Conservation (phyloP, 2,888 invertebrate species). For the Lepidocyrtinus sp. region DNA sequence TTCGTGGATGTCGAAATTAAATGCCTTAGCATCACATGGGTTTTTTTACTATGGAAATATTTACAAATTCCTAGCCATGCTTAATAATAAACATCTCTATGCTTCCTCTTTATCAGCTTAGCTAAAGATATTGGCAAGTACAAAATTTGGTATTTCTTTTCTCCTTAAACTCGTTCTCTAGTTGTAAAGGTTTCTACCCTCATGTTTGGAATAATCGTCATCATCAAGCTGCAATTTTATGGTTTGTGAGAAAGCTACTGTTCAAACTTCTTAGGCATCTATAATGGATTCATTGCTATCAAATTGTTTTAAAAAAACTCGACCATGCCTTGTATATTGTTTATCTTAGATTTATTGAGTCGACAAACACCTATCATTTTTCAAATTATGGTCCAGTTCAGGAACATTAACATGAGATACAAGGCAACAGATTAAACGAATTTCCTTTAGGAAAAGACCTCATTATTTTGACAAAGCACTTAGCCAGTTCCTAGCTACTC, state of each 20-base stretch:
- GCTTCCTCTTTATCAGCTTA: too few relatives aligned
- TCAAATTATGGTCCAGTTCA: constrained; percentile 54
- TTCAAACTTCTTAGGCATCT: constrained; percentile 11
- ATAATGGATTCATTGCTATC: background rate
- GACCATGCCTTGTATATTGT: constrained; percentile 17
- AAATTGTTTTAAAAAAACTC: background rate
- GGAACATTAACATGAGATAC: constrained; percentile 33
- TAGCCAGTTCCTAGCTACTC: background rate
- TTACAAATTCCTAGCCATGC: too few relatives aligned
- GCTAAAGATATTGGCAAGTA: too few relatives aligned
- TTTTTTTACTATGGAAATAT: too few relatives aligned
- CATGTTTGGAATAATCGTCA: constrained; percentile 3
- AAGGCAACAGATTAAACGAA: background rate
- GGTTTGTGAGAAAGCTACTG: constrained; percentile 3
- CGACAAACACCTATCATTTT: constrained; percentile 54
- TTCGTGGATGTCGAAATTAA: too few relatives aligned
- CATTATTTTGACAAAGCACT: constrained; percentile 41
- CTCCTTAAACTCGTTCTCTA: too few relatives aligned
- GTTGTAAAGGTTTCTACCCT: too few relatives aligned
- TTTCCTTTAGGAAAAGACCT: constrained; percentile 15
- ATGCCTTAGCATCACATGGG: too few relatives aligned
- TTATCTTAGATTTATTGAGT: constrained; percentile 39
- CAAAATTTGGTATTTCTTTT: too few relatives aligned
- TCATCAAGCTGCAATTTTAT: constrained; percentile 4
- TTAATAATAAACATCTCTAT: too few relatives aligned